Percentiles rank a stretch among this genome's conserved stretches.
These are phyloP conservation scores for Liasis olivaceus DNA, from an alignment of 2,797 vertebrate species.

Conservation along the genomic window DNA sequence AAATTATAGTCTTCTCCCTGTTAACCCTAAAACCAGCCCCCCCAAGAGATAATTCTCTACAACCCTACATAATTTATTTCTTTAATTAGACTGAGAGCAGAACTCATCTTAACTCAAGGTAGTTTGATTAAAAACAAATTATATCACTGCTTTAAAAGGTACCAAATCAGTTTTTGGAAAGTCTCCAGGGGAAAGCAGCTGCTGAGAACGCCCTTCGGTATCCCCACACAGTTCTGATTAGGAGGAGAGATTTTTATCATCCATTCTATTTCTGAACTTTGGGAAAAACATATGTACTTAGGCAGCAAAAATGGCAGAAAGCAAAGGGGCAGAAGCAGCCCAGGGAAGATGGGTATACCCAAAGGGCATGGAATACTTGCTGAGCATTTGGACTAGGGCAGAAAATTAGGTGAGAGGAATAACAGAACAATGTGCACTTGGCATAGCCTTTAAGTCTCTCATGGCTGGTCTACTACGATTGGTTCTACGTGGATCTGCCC, in stretches of 20 bases:
- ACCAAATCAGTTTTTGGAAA: neutral
- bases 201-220: neutral
- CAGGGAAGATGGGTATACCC: neutral
- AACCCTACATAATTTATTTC: neutral
- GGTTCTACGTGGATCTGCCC: no score
- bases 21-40: neutral
- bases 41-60: no score
- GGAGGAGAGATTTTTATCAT: neutral
- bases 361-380: neutral
- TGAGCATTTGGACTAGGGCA: no score
- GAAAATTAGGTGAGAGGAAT: neutral
- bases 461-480: no score
- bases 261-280: neutral
- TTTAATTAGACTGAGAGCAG: neutral
- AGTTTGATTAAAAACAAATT: neutral
- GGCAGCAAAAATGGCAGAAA: neutral
- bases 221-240: neutral
- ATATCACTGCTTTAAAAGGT: neutral
- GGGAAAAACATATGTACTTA: no score
- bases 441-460: no score
- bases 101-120: neutral
- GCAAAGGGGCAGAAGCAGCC: neutral
- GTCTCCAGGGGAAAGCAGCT: neutral
- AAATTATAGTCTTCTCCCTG: neutral
- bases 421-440: no score